Percentiles rank a stretch among this genome's conserved stretches.
Evolutionary conservation across 2,888 invertebrate species (phyloP).

Genomic region (Sminthurinus aureus): DNA sequence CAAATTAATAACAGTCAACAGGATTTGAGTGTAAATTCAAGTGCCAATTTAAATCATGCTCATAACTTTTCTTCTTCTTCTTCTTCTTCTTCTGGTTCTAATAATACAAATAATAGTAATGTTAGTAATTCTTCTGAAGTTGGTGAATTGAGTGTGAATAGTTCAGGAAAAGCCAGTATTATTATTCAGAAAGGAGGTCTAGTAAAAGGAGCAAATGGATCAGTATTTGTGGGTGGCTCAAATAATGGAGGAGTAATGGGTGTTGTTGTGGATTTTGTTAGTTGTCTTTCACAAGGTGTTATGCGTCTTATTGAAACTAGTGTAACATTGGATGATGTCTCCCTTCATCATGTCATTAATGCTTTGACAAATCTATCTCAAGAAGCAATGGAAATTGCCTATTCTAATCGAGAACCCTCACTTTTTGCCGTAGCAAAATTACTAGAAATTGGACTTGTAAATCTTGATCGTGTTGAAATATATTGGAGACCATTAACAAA

Average conservation of each 20-base stretch:
- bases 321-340: constrained; percentile 90
- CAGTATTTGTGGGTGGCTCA: constrained; percentile 36
- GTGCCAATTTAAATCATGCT: constrained; percentile 11
- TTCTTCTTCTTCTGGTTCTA: background rate
- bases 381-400: constrained; percentile 96
- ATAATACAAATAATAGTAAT: too few species aligned
- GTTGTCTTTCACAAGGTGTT: constrained; percentile 66
- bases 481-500: constrained; percentile 95
- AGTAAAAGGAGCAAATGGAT: constrained; percentile 53
- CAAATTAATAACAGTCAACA: constrained; percentile 9
- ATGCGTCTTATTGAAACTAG: constrained; percentile 94
- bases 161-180: constrained; percentile 13
- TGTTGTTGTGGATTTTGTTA: constrained; percentile 59
- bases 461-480: constrained; percentile 90
- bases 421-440: constrained; percentile 96
- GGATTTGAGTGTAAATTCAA: constrained; percentile 18
- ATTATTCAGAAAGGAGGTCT: constrained; percentile 37
- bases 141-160: constrained; percentile 40
- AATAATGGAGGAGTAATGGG: constrained; percentile 58
- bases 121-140: constrained; percentile 19
- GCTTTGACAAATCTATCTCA: constrained; percentile 94
- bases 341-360: constrained; percentile 94
- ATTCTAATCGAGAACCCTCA: constrained; percentile 94
- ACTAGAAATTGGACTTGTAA: constrained; percentile 96
- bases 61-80: background rate